Evolutionary conservation across 2,888 invertebrate genomes (phyloP).

Genomic region (Capitulum mitella): DNA sequence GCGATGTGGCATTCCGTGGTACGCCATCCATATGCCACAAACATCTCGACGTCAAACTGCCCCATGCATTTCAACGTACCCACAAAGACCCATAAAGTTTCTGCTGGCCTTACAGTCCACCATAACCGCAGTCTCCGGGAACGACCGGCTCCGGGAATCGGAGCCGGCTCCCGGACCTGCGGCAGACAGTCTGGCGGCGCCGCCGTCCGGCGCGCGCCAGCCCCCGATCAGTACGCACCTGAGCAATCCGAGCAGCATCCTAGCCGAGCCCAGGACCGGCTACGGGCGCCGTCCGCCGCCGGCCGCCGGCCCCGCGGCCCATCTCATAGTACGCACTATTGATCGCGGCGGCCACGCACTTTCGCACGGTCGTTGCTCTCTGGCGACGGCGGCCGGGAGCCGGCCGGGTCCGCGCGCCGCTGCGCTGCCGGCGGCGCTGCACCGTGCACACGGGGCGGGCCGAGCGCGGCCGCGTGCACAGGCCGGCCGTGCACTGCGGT

Average conservation of each 20-base stretch:
- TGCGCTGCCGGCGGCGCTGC: background rate
- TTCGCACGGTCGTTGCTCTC: background rate
- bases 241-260: background rate
- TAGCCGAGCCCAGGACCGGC: background rate
- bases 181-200: too few relatives aligned
- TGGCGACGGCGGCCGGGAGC: background rate
- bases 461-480: background rate
- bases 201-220: too few relatives aligned
- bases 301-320: background rate
- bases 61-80: too few relatives aligned
- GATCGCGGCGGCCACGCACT: background rate
- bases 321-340: constrained; percentile 21
- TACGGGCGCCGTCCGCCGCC: background rate
- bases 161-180: too few relatives aligned
- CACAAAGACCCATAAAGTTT: too few relatives aligned
- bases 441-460: background rate
- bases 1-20: too few relatives aligned
- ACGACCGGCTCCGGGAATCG: too few relatives aligned
- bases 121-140: too few relatives aligned
- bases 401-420: background rate
- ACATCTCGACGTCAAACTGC: too few relatives aligned
- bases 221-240: constrained; percentile 5
- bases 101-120: too few relatives aligned
- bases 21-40: too few relatives aligned
- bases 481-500: background rate